Conservation (phyloP, 2,797 vertebrate species). For the Scyliorhinus canicula region DNA sequence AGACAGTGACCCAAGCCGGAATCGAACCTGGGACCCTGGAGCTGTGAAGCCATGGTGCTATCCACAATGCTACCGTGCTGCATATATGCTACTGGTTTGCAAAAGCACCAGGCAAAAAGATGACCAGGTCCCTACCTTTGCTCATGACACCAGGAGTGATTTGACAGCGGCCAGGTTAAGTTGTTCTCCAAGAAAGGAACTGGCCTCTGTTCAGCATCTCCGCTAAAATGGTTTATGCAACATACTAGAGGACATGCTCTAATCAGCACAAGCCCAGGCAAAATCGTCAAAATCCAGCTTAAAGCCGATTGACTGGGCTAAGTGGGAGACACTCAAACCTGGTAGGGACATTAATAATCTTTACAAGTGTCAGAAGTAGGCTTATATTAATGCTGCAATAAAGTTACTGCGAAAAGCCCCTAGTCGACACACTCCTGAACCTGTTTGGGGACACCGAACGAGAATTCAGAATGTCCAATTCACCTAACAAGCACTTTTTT, state of each 20-base stretch:
- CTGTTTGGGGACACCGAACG: no score
- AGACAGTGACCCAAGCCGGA: no score
- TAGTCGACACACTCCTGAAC: no score
- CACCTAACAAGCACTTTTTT: no score
- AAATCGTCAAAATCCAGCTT: neutral
- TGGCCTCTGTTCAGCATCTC: neutral
- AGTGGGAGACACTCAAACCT: neutral
- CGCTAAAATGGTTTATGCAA: neutral
- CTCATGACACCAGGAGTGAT: neutral
- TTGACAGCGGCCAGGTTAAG: neutral
- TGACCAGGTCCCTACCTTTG: neutral
- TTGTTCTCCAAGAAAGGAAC: neutral
- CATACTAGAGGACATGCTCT: neutral
- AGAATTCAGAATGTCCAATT: no score
- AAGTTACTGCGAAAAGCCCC: no score
- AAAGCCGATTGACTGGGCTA: neutral
- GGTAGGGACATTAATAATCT: neutral
- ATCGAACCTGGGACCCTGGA: no score
- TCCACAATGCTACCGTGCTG: no score
- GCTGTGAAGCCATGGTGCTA: no score
- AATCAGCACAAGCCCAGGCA: neutral
- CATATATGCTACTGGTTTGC: neutral
- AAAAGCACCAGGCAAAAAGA: neutral
- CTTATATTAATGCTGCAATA: no score
- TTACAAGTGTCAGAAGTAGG: no score